Evolutionary conservation across 1,140 invertebrate species (phyloP).

Genomic region (Pomacea maculata): DNA sequence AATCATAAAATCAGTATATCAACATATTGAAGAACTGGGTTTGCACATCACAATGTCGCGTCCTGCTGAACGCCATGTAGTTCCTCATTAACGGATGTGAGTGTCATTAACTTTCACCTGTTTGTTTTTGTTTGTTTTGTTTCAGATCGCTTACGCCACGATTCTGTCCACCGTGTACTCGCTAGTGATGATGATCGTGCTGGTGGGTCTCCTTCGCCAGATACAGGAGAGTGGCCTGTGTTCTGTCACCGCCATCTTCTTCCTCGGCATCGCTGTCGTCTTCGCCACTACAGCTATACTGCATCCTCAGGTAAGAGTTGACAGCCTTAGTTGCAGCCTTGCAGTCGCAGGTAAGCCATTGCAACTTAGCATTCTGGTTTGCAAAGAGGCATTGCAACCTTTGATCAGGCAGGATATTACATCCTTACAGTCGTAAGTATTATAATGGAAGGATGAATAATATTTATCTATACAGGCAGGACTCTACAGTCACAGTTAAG

Average conservation of each 20-base stretch:
- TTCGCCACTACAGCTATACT: constrained; percentile 77
- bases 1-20: too few relatives aligned
- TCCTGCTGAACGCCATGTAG: background rate
- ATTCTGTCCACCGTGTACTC: constrained; percentile 55
- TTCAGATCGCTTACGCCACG: constrained; percentile 47
- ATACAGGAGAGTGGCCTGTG: constrained; percentile 50
- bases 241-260: constrained; percentile 54
- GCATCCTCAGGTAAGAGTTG: constrained; percentile 77
- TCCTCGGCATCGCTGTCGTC: constrained; percentile 46
- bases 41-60: background rate
- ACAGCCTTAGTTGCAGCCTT: too few relatives aligned
- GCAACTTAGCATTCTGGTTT: too few relatives aligned
- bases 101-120: constrained; percentile 1
- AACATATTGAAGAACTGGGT: too few relatives aligned
- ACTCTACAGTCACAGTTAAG: too few relatives aligned
- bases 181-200: constrained; percentile 58
- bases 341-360: too few relatives aligned
- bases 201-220: constrained; percentile 55
- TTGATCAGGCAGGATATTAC: too few relatives aligned
- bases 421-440: too few relatives aligned
- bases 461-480: too few relatives aligned
- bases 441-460: too few relatives aligned
- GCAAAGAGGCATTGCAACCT: too few relatives aligned
- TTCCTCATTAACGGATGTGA: background rate
- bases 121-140: constrained; percentile 12